These are phyloP conservation scores for Colaptes auratus DNA, from an alignment of 2,113 vertebrate species.

Conservation along the genomic window DNA sequence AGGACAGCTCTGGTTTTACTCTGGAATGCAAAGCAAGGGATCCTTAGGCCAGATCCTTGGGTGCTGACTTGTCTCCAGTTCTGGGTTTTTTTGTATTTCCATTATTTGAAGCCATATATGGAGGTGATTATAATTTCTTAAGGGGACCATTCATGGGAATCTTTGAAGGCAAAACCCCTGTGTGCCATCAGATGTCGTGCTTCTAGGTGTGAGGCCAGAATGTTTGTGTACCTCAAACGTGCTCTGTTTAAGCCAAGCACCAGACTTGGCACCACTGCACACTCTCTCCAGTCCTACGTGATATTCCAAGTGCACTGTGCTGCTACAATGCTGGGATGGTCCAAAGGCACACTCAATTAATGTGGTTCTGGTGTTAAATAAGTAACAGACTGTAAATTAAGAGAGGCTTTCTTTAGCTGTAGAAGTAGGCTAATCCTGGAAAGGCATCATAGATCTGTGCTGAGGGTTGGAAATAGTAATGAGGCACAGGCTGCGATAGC, in stretches of 20 bases:
- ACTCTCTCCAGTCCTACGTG: background rate
- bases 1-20: background rate
- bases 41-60: background rate
- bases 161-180: background rate
- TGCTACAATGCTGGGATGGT: background rate
- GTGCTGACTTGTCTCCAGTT: background rate
- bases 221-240: background rate
- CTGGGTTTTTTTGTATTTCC: background rate
- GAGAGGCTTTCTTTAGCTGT: constrained; percentile 58
- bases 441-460: constrained; percentile 51
- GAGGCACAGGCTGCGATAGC: constrained; percentile 48
- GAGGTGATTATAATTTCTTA: background rate
- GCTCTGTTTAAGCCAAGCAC: background rate
- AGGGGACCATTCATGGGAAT: background rate
- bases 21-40: background rate
- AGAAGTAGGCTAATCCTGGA: constrained; percentile 60
- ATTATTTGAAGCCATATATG: background rate
- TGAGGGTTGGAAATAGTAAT: constrained; percentile 60
- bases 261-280: background rate
- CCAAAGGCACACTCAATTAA: constrained; percentile 9
- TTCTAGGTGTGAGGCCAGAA: background rate
- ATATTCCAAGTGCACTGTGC: background rate
- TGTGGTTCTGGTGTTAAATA: constrained; percentile 56
- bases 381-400: constrained; percentile 58
- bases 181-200: background rate